Evolutionary conservation across 2,797 vertebrate species (phyloP).

Genomic region (Lepus oiostolus): DNA sequence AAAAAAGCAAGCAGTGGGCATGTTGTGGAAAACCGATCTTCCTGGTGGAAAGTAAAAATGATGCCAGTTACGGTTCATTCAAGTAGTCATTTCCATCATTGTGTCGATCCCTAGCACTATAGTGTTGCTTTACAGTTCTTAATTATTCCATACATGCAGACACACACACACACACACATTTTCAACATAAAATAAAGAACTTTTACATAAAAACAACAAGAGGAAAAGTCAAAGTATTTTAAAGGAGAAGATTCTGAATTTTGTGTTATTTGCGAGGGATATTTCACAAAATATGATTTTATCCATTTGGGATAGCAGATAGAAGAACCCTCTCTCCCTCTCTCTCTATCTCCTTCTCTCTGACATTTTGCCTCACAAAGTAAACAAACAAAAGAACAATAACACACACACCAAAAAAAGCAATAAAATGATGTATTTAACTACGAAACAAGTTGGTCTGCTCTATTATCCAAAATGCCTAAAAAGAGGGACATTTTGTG

Average conservation of each 20-base stretch:
- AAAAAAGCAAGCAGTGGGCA: conserved; percentile 86
- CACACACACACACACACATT: conserved; percentile 85
- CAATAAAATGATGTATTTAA: not conserved
- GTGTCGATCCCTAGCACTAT: conserved; percentile 91
- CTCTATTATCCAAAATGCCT: not conserved
- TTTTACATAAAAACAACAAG: conserved; percentile 92
- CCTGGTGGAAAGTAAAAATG: conserved; percentile 92
- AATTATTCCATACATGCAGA: conserved; percentile 87
- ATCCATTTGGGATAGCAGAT: not conserved
- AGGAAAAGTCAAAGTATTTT: conserved; percentile 88
- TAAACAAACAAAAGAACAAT: too few species aligned
- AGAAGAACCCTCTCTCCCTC: too few species aligned
- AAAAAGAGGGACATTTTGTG: not conserved
- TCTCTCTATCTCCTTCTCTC: too few species aligned
- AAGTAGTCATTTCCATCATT: conserved; percentile 93
- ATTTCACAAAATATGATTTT: conserved; percentile 90
- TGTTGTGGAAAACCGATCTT: conserved; percentile 85
- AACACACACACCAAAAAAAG: not conserved
- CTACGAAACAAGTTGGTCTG: not conserved
- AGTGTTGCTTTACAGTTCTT: conserved; percentile 91
- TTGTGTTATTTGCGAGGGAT: conserved; percentile 92
- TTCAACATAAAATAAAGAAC: conserved; percentile 86
- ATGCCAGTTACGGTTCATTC: conserved; percentile 91
- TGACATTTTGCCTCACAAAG: too few species aligned
- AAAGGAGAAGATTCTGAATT: conserved; percentile 89